Evolutionary conservation across 2,888 invertebrate species (phyloP), one percentile per base, ranked within the genome.

Genomic region (Synergus umbraculus): DNA sequence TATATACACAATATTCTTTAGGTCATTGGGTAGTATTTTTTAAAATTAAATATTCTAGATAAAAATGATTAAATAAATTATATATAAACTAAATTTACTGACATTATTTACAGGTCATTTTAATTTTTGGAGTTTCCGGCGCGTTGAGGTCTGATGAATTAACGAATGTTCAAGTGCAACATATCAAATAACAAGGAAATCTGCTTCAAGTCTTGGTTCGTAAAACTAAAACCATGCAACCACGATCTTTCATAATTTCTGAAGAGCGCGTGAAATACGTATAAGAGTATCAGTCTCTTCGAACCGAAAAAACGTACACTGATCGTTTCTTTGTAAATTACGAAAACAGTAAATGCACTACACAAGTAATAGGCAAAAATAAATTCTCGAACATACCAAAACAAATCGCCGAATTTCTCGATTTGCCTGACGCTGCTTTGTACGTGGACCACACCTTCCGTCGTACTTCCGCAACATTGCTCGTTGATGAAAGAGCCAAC

Each of bases 371-470:
- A 29, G 80, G 82, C 3, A 76, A 67, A 44, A 60, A 82, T 66
- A 78, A 64, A 37, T 76, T 81, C 41, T 63, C 64, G 22, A 46
- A 37, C 18, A 78, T 77, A 29, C 80, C 79, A 13, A 80, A 73
- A 58, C 15, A 63, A n/a, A 77, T 82, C 8, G 82, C 80, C 12
- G 67, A 54, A 44, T 81, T 76, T 49, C 29, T 29, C 2, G 29
- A 2, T 29, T 29, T 29, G 29, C 29, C 29, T 2, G 29, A 29
- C 2, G 2, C 80, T 89, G 90, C 88, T 85, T 88, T 88, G 89
- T 91, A 91, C 87, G 79, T 86, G 85, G 88, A 86, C 82, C 85
- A 82, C 73, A 43, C 66, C 43, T 82, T 78, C 77, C 76, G 80
- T 46, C 66, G 83, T 65, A 80, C 81, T 64, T 82, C 69, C 49